Evolutionary conservation across 2,797 vertebrate genomes (phyloP).

Genomic region (Crenichthys baileyi): DNA sequence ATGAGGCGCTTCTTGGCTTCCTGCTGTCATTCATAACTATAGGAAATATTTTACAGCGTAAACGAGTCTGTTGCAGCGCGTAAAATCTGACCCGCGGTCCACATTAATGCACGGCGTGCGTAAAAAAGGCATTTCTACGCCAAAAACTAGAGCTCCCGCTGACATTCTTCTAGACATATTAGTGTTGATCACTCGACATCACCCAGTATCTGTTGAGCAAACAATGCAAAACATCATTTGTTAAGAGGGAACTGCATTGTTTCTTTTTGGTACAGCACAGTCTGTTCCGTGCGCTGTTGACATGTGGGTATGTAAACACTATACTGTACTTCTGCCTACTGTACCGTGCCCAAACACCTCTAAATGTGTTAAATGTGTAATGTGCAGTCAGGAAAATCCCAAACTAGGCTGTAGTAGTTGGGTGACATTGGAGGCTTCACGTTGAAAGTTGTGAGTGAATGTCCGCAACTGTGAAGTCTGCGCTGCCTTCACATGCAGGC

Average conservation of each 20-base stretch:
- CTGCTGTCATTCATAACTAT: constrained; percentile 3
- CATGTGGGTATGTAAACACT: constrained; percentile 59
- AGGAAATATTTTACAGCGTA: background rate
- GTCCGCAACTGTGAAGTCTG: constrained; percentile 18
- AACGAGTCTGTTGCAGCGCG: background rate
- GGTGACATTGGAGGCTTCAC: constrained; percentile 44
- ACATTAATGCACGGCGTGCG: constrained; percentile 25
- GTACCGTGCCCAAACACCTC: constrained; percentile 35
- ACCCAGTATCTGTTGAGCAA: background rate
- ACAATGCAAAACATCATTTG: background rate
- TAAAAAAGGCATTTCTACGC: constrained; percentile 38
- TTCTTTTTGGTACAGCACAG: constrained; percentile 42
- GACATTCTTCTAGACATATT: constrained; percentile 10
- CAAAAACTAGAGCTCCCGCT: constrained; percentile 3
- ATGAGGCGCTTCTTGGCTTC: constrained; percentile 7
- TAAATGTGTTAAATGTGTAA: constrained; percentile 31
- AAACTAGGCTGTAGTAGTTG: background rate
- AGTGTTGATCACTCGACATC: background rate
- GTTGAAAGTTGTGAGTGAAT: constrained; percentile 74
- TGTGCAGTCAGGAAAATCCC: constrained; percentile 11
- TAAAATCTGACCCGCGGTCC: background rate
- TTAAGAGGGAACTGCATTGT: constrained; percentile 18
- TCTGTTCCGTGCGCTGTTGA: constrained; percentile 54
- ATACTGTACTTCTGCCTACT: constrained; percentile 35
- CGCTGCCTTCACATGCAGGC: constrained; percentile 46